These are phyloP conservation scores for Petrocephalus microphthalmus DNA, from an alignment of 2,113 vertebrate species.

Conservation along the genomic window DNA sequence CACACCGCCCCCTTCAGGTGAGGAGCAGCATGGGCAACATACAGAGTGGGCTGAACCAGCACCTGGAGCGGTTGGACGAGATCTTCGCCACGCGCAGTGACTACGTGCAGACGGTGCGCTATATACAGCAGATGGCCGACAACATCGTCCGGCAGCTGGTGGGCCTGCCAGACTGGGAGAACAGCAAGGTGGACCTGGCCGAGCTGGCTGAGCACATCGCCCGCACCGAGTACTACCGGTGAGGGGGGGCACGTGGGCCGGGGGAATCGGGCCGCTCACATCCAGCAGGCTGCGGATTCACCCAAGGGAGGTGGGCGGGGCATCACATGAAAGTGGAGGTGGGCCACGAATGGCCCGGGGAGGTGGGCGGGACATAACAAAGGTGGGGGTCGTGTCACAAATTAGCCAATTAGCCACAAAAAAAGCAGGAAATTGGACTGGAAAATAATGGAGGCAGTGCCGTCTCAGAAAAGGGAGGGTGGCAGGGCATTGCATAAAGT, in stretches of 20 bases:
- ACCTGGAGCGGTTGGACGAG: constrained; percentile 76
- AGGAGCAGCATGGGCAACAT: constrained; percentile 59
- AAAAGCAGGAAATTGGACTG: too few species aligned
- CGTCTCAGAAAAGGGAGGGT: background rate
- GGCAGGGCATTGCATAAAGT: background rate
- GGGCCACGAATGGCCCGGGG: background rate
- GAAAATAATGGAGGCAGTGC: background rate
- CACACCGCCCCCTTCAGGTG: constrained; percentile 56
- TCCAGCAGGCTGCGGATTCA: background rate
- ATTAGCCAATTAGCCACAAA: too few species aligned
- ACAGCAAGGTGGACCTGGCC: constrained; percentile 63
- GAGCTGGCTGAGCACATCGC: constrained; percentile 53
- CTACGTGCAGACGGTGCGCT: constrained; percentile 73
- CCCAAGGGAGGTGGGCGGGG: background rate
- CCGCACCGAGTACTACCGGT: constrained; percentile 84
- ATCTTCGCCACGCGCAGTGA: constrained; percentile 70
- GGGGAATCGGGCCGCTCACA: background rate
- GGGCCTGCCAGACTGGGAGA: constrained; percentile 71
- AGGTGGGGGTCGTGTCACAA: background rate
- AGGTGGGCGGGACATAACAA: background rate
- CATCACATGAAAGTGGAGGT: background rate
- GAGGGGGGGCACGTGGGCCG: background rate
- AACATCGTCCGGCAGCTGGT: constrained; percentile 71
- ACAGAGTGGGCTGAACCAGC: constrained; percentile 68
- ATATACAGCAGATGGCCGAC: constrained; percentile 72